Base-by-base conservation (phyloP, 2,888 invertebrate species). In the Petrolisthes manimaculis region DNA sequence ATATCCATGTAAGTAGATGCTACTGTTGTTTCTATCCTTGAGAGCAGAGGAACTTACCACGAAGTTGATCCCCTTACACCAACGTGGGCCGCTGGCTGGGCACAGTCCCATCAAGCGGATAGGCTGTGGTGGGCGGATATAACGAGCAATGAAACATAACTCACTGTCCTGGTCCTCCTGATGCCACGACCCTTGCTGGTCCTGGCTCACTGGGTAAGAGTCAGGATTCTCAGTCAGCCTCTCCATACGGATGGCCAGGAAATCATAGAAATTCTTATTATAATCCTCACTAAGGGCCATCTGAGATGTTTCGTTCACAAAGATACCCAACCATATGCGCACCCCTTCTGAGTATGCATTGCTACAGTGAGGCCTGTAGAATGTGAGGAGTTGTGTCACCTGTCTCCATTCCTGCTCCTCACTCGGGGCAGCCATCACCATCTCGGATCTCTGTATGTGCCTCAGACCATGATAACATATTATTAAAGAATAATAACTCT, bases 301-400 rank as follows among this genome's bases (percentile, higher is more conserved):
- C 12, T 21, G 54, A 9, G 9, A 75, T n/a, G 6, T 37, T 51
- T 61, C 81, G 54, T 69, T 37, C 54, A 79, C 37, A 8, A 37
- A 75, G 18, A 74, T 37, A 14, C 81, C 86, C 3, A 86, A 53
- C 86, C 86, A 86, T 6, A 86, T 82, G 12, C 55, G 53, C 37
- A 55, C 56, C 9, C 75, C 81, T 51, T 75, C 81, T 67, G 82
- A 75, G 75, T 86, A 86, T 14, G 81, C 71, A 54, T 81, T 74
- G 18, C 24, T 75, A 21, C 86, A 86, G 51, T 81, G 71, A 5
- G 12, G 55, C 21, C 54, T n/a, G 82, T 74, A 82, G 8, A 24
- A 24, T n/a, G 37, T 21, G 4, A 77, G 21, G 37, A 75, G 51
- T 18, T 61, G 55, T 9, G 84, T 55, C 24, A 84, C 67, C 6